Base-by-base conservation (phyloP, 1,140 invertebrate species). In the Cephus cinctus region DNA sequence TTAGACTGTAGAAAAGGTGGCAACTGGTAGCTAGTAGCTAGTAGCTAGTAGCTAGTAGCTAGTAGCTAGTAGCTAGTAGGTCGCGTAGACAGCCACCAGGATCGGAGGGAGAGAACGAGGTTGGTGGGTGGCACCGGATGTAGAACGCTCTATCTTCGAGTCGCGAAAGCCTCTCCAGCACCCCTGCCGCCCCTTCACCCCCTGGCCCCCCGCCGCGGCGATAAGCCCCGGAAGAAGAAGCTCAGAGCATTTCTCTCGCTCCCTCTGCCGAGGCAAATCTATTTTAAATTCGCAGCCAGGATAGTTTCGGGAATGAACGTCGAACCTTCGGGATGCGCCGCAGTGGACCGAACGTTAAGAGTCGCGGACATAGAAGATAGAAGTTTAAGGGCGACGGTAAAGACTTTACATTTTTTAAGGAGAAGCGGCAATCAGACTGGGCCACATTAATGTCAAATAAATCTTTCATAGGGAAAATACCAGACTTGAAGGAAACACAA, bases 231-330 rank as follows among this genome's bases (percentile, higher is more conserved):
- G 20, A 40, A 31, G 35, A 54, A 42, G 31, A 34, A 43, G 20
- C 19, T 25, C 4, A 5, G 36, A 47, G 47, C 41, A 16, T 36
- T 34, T 39, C 22, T 19, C 50, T 19, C 40, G n/a, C n/a, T n/a
- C n/a, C n/a, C n/a, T n/a, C n/a, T n/a, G n/a, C n/a, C n/a, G n/a
- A 1, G 23, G 46, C 40, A 54, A 59, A 59, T 61, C 57, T 61
- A 54, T 61, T 61, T 61, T 54, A 59, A 61, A 61, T 61, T 54
- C 43, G 40, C 47, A n/a, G n/a, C n/a, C n/a, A n/a, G n/a, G n/a
- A n/a, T n/a, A n/a, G n/a, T n/a, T n/a, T n/a, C n/a, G n/a, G n/a
- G n/a, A n/a, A n/a, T n/a, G n/a, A n/a, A n/a, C n/a, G n/a, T n/a
- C n/a, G n/a, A n/a, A n/a, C n/a, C n/a, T n/a, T n/a, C 11, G 34